Evolutionary conservation across 2,797 vertebrate species (phyloP), one percentile per base, ranked within the genome.

Genomic region (Falco columbarius): DNA sequence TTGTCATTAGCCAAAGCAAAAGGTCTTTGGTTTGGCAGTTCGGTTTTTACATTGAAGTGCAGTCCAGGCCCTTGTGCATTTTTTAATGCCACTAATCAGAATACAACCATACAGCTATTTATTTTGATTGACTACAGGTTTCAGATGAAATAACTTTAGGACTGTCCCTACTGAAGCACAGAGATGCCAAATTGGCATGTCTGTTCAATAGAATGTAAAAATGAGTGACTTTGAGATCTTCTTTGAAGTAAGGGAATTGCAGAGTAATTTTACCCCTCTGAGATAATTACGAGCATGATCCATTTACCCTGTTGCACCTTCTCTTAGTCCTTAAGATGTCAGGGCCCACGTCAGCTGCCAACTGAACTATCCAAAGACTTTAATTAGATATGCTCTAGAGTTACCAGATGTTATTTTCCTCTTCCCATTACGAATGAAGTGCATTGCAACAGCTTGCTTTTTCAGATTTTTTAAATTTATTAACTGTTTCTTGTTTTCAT

Each of bases 401-500:
- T 62, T 73, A 67, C 46, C 52, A 79, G 73, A 52, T 91, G 54
- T 73, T 75, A 34, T 77, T 89, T 95, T 90, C 30, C 21, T 87
- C 32, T 81, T 65, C 20, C 30, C 44, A 19, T 87, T 83, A 49
- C 59, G 47, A 82, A 77, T 56, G 65, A 68, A 68, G 65, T 4
- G 6, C 26, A 40, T 68, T 81, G 34, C 6, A 4, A 54, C 73
- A 72, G 68, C 27, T 90, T 90, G 63, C 47, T 77, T 44, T 72
- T 87, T 73, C 44, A 70, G 30, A 7, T 56, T 59, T 90, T 67
- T 93, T 81, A 54, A 10, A n/a, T 91, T 90, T 90, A 54, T 73
- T 89, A 51, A 30, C 68, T 79, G 9, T 58, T 89, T 76, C 49
- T 67, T 72, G 30, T 91, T 97, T 92, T 83, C n/a, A 59, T 92